Conservation (phyloP, 2,797 vertebrate genomes). For the Chrysocyon brachyurus region DNA sequence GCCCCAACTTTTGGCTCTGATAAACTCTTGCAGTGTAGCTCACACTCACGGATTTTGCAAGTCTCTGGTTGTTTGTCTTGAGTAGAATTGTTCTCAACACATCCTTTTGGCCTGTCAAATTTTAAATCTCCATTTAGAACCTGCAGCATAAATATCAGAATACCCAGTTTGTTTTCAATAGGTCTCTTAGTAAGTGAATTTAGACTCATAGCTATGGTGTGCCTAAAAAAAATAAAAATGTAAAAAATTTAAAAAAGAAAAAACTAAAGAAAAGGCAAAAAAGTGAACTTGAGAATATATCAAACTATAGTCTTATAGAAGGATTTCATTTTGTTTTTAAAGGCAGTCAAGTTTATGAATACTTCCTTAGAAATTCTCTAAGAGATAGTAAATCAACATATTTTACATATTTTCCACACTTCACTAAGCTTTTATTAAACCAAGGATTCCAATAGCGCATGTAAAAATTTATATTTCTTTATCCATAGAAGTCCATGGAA, state of each 20-base stretch:
- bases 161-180: not conserved
- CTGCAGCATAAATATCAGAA: conserved; percentile 33
- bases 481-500: conserved; percentile 27
- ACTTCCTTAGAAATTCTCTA: conserved; percentile 58
- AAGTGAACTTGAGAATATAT: not conserved
- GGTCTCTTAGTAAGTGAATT: conserved; percentile 5
- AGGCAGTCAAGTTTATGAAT: conserved; percentile 57
- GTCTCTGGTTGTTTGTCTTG: not conserved
- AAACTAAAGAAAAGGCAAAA: not conserved
- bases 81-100: not conserved
- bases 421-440: conserved; percentile 67
- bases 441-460: not conserved
- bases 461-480: conserved; percentile 62
- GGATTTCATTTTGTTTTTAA: conserved; percentile 70
- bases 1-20: not conserved
- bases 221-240: not conserved
- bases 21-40: not conserved
- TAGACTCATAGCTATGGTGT: not conserved
- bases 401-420: conserved; percentile 70
- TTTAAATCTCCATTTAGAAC: conserved; percentile 8
- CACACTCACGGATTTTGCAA: not conserved
- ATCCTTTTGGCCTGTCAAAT: not conserved
- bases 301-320: conserved; percentile 20
- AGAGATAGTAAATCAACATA: conserved; percentile 70
- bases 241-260: no score